Evolutionary conservation across 2,113 vertebrate species (phyloP).

Genomic region (Serinus canaria): DNA sequence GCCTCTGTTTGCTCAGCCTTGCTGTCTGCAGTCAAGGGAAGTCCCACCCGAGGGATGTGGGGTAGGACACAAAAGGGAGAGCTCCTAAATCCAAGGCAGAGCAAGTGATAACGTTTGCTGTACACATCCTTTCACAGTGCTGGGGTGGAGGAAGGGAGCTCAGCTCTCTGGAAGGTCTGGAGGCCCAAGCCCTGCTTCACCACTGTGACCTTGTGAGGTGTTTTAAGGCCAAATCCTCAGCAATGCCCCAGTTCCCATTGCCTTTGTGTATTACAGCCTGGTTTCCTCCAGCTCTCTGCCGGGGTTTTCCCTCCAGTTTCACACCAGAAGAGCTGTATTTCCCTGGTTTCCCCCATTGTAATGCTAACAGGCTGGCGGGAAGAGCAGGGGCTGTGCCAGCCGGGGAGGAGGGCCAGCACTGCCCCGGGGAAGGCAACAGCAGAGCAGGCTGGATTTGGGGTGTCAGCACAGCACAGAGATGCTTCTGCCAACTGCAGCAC

Average conservation of each 20-base stretch:
- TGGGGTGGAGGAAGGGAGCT: background rate
- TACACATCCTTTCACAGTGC: background rate
- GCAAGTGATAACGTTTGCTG: background rate
- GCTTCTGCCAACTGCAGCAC: background rate
- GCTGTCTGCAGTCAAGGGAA: background rate
- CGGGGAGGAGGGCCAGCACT: background rate
- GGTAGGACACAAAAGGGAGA: background rate
- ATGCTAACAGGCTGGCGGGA: constrained; percentile 18
- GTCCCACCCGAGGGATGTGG: background rate
- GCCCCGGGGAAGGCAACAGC: background rate
- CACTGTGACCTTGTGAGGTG: rapidly evolving
- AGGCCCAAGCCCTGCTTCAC: background rate
- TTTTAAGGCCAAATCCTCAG: background rate
- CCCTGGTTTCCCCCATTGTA: background rate
- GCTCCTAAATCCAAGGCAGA: background rate
- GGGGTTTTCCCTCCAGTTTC: constrained; percentile 20
- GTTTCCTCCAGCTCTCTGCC: background rate
- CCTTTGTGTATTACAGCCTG: background rate
- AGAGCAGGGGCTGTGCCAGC: background rate
- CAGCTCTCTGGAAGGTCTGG: background rate
- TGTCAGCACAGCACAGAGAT: background rate
- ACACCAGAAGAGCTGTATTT: background rate
- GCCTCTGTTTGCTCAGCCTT: background rate
- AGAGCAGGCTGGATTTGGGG: background rate
- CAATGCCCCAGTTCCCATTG: constrained; percentile 30